phyloP scores from a whole-genome alignment of 2,797 vertebrate genomes.

The Catamblyrhynchus diadema region DNA sequence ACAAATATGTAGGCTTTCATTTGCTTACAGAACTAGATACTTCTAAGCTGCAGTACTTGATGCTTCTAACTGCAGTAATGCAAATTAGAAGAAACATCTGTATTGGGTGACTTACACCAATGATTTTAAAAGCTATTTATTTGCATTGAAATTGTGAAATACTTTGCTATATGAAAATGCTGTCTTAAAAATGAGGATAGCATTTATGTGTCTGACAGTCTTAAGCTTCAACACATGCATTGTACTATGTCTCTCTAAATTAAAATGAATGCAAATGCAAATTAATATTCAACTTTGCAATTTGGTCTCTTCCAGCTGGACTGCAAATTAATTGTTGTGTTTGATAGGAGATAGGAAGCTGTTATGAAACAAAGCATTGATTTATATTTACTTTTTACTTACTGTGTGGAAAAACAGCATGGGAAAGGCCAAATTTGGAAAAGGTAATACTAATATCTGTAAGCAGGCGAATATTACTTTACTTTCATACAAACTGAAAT shows the following conservation, averaged over 20 bases:
- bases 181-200: not conserved
- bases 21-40: not conserved
- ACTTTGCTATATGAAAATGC: not conserved
- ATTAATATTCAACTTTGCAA: not conserved
- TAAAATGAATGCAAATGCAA: not conserved
- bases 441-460: not conserved
- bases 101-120: not conserved
- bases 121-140: not conserved
- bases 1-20: not conserved
- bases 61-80: not conserved
- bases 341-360: not conserved
- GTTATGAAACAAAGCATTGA: not conserved
- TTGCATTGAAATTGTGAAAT: not conserved
- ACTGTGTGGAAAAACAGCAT: not conserved
- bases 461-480: not conserved
- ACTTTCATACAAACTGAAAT: not conserved
- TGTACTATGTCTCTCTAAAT: not conserved
- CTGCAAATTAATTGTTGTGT: conserved; percentile 17
- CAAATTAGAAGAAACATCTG: not conserved
- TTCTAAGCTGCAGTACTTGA: not conserved
- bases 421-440: not conserved
- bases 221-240: not conserved
- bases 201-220: not conserved
- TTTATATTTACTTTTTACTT: not conserved
- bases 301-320: not conserved